Percentiles rank a stretch among this genome's conserved stretches.
Evolutionary conservation across 2,888 invertebrate genomes (phyloP).

Genomic region (Epiblema foenella): DNA sequence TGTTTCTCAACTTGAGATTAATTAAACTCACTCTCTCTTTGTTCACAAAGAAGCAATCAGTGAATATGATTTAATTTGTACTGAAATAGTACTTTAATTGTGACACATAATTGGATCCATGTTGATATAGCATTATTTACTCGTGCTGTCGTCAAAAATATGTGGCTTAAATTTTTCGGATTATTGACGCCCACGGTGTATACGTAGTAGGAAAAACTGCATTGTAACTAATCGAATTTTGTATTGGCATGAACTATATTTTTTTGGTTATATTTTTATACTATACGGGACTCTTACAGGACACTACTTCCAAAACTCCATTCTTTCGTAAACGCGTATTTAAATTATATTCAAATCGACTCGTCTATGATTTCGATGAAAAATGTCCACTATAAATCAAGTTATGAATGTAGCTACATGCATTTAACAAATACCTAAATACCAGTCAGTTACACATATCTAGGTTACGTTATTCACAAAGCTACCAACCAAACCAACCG

Average conservation of each 20-base stretch:
- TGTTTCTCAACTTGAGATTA: too few relatives aligned
- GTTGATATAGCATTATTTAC: too few relatives aligned
- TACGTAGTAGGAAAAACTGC: background rate
- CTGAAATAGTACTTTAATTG: too few relatives aligned
- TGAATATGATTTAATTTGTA: too few relatives aligned
- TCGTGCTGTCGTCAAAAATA: too few relatives aligned
- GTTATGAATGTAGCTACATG: background rate
- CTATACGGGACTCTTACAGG: background rate
- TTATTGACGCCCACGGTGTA: too few relatives aligned
- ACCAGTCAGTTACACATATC: background rate
- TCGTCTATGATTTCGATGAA: background rate
- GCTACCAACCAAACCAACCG: background rate
- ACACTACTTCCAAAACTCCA: background rate
- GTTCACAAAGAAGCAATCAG: too few relatives aligned
- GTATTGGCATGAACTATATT: background rate
- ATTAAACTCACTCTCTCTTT: too few relatives aligned
- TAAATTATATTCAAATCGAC: background rate
- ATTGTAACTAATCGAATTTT: background rate
- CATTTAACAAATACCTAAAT: slow-evolving; percentile 1
- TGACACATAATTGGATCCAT: too few relatives aligned
- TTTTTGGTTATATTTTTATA: background rate
- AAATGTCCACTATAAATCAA: background rate
- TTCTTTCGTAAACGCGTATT: background rate
- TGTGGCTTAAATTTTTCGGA: too few relatives aligned
- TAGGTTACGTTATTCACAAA: slow-evolving; percentile 1